These are phyloP conservation scores for Yponomeuta malinellus DNA, from an alignment of 2,888 invertebrate species.

Conservation along the genomic window DNA sequence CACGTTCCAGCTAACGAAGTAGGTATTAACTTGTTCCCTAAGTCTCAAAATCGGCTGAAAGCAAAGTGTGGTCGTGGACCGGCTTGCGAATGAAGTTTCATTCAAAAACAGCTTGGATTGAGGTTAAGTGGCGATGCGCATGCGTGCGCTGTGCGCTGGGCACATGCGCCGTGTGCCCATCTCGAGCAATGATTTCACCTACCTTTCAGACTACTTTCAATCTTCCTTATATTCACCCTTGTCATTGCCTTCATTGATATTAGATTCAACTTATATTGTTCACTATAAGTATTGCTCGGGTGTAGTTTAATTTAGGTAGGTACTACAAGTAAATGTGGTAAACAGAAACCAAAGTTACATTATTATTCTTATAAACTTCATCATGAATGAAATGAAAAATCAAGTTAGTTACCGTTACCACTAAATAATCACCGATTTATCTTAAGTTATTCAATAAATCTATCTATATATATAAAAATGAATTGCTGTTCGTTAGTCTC, in stretches of 20 bases:
- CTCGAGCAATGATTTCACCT: conserved; percentile 67
- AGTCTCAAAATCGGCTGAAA: conserved; percentile 46
- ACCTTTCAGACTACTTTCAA: conserved; percentile 51
- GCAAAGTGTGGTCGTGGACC: conserved; percentile 53
- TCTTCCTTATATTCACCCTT: conserved; percentile 36
- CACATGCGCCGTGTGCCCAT: conserved; percentile 45
- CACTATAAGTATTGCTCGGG: too few relatives aligned
- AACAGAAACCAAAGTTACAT: too few relatives aligned
- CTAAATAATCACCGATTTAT: too few relatives aligned
- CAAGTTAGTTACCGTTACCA: too few relatives aligned
- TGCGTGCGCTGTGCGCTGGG: conserved; percentile 38
- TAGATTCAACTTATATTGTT: too few relatives aligned
- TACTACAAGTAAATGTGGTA: too few relatives aligned
- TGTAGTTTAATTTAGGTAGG: too few relatives aligned
- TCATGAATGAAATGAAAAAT: too few relatives aligned
- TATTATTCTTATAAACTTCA: too few relatives aligned
- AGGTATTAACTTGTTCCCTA: conserved; percentile 17
- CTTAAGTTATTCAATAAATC: too few relatives aligned
- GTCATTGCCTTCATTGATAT: conserved; percentile 25
- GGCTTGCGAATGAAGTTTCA: conserved; percentile 60
- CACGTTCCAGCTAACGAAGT: neutral
- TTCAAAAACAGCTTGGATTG: conserved; percentile 69
- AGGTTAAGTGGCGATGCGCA: conserved; percentile 67
- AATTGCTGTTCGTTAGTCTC: too few relatives aligned
- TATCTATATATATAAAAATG: too few relatives aligned